These are phyloP conservation scores for Anguilla anguilla DNA, from an alignment of 2,797 vertebrate species.

Conservation along the genomic window DNA sequence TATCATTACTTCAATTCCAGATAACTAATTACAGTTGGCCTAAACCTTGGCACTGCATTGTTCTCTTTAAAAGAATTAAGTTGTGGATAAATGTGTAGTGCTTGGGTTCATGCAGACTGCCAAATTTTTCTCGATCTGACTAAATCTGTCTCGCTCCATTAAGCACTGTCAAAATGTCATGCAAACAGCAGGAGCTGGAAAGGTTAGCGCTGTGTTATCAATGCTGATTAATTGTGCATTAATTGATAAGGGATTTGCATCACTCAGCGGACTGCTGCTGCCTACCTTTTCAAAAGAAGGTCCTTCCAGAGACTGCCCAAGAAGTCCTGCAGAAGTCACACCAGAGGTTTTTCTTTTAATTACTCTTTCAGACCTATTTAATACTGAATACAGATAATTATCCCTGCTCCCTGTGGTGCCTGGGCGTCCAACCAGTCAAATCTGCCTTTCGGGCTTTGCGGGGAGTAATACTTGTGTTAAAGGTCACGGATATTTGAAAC, in stretches of 20 bases:
- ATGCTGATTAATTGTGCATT: constrained; percentile 45
- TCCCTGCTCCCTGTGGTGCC: constrained; percentile 33
- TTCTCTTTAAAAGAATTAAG: constrained; percentile 25
- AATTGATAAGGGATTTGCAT: constrained; percentile 43
- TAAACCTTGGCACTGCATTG: constrained; percentile 12
- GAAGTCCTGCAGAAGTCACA: constrained; percentile 31
- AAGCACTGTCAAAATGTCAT: constrained; percentile 38
- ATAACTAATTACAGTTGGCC: constrained; percentile 11
- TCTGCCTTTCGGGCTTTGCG: constrained; percentile 46
- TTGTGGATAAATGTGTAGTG: constrained; percentile 14
- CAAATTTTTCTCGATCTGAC: constrained; percentile 15
- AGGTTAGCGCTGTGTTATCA: constrained; percentile 39
- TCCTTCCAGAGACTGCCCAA: constrained; percentile 22
- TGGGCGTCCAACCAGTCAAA: constrained; percentile 27
- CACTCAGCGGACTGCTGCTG: constrained; percentile 19
- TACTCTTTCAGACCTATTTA: constrained; percentile 37
- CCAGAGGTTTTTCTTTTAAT: constrained; percentile 38
- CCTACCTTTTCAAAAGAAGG: not conserved
- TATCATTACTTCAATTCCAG: constrained; percentile 22
- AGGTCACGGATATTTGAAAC: constrained; percentile 72
- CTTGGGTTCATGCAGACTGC: constrained; percentile 5
- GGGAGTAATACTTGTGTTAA: constrained; percentile 62
- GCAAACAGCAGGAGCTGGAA: constrained; percentile 40
- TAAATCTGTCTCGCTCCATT: constrained; percentile 27
- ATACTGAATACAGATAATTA: constrained; percentile 40